These are phyloP conservation scores for Thamnophis elegans DNA, from an alignment of 2,797 vertebrate species.

Conservation along the genomic window DNA sequence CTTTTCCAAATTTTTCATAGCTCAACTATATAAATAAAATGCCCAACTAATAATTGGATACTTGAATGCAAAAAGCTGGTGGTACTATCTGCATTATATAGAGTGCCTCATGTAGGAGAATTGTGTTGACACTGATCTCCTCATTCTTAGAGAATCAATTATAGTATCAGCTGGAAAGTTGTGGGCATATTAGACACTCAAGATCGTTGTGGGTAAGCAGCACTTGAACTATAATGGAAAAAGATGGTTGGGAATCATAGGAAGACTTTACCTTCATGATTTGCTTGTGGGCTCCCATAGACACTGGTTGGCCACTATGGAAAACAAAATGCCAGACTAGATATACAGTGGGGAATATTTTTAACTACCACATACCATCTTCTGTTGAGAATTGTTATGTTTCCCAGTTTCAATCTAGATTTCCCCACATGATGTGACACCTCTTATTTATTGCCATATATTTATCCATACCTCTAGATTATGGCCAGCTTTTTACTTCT, in stretches of 20 bases:
- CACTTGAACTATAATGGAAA: neutral
- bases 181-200: neutral
- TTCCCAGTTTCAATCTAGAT: constrained; percentile 63
- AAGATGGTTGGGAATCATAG: neutral
- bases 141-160: neutral
- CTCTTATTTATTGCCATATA: constrained; percentile 73
- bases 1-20: neutral
- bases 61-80: neutral
- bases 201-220: neutral
- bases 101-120: neutral
- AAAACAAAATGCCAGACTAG: neutral
- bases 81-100: neutral
- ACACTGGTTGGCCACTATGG: neutral
- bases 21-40: neutral
- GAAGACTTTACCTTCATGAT: neutral
- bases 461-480: constrained; percentile 71
- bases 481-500: constrained; percentile 75
- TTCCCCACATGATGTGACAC: constrained; percentile 60
- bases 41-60: neutral
- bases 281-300: neutral
- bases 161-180: neutral
- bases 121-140: neutral
- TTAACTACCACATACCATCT: neutral
- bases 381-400: constrained; percentile 34
- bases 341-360: neutral